Evolutionary conservation across 2,888 invertebrate genomes (phyloP).

Genomic region (Agrochola macilenta): DNA sequence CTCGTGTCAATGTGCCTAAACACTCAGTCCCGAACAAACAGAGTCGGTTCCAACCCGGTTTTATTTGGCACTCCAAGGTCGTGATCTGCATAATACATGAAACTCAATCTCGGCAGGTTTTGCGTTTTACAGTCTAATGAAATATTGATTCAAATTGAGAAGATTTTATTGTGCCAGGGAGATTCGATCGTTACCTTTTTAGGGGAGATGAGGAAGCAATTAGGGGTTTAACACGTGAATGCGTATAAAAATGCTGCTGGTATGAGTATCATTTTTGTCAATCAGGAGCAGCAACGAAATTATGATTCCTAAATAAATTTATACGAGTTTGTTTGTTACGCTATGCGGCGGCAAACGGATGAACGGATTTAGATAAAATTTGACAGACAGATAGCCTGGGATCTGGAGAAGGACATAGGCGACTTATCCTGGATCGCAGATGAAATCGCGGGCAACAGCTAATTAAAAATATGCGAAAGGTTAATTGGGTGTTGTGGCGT

Average conservation of each 20-base stretch:
- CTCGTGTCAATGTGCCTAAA: constrained; percentile 51
- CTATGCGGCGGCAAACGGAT: too few species aligned
- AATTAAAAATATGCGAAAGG: background rate
- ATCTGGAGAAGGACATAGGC: too few species aligned
- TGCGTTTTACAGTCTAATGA: constrained; percentile 51
- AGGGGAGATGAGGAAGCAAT: constrained; percentile 14
- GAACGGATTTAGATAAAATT: too few species aligned
- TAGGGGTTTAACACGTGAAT: constrained; percentile 20
- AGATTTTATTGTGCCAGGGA: constrained; percentile 27
- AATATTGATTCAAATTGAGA: constrained; percentile 57
- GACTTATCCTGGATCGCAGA: too few species aligned
- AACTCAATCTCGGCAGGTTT: constrained; percentile 54
- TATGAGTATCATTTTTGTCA: background rate
- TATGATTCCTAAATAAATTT: background rate
- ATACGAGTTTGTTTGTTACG: too few species aligned
- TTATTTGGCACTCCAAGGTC: constrained; percentile 51
- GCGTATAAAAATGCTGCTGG: background rate
- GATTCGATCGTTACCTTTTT: constrained; percentile 37
- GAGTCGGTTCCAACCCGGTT: constrained; percentile 36
- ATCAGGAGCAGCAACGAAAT: background rate
- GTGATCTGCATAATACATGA: constrained; percentile 66
- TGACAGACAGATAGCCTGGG: too few species aligned
- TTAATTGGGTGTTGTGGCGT: background rate
- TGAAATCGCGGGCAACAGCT: too few species aligned
- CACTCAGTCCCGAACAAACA: constrained; percentile 67